phyloP scores from a whole-genome alignment of 2,113 vertebrate genomes.

The Fulmarus glacialis region DNA sequence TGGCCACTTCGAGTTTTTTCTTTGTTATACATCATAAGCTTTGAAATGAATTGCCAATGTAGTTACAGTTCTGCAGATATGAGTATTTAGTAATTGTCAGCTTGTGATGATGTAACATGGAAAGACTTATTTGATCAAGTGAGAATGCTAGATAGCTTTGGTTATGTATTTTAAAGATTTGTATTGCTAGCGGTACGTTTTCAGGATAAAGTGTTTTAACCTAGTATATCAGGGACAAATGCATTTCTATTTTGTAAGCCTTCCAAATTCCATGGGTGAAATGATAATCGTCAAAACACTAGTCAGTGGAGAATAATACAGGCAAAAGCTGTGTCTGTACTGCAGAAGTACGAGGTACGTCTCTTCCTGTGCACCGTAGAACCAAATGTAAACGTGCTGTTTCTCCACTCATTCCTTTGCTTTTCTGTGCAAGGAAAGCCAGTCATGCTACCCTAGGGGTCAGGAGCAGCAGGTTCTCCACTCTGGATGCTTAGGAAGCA shows the following conservation, averaged over 20 bases:
- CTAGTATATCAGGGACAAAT: background rate
- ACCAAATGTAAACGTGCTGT: rapidly evolving
- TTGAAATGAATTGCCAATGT: background rate
- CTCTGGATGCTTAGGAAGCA: background rate
- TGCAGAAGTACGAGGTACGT: background rate
- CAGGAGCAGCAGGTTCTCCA: background rate
- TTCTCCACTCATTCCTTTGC: background rate
- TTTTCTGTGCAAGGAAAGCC: background rate
- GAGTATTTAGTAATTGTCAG: background rate
- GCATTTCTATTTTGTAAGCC: background rate
- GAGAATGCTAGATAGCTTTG: background rate
- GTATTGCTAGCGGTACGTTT: background rate
- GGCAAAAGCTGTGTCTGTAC: background rate
- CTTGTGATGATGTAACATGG: background rate
- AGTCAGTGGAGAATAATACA: background rate
- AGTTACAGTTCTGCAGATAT: background rate
- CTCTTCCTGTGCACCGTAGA: background rate
- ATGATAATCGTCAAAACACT: rapidly evolving
- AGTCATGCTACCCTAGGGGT: rapidly evolving
- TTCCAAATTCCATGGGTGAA: background rate
- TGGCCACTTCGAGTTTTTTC: background rate
- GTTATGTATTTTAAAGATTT: background rate
- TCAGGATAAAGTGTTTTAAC: background rate
- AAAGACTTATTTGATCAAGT: background rate
- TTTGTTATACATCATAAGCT: background rate